Conservation (phyloP, 2,113 vertebrate genomes). For the Morone chrysops region DNA sequence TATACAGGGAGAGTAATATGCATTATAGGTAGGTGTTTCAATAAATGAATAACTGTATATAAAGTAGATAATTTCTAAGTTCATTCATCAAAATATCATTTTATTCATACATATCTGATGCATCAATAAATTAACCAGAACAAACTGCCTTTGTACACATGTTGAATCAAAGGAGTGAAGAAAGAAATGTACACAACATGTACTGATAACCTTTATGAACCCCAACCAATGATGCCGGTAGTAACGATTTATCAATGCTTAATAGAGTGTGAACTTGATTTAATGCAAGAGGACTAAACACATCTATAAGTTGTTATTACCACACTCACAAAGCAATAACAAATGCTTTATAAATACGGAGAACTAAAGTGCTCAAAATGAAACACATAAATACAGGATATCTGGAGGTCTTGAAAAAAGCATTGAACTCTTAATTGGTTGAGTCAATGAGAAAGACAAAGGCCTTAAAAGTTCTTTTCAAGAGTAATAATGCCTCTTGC, state of each 20-base stretch:
- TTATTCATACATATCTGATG: constrained; percentile 60
- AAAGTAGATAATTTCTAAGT: constrained; percentile 75
- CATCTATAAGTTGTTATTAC: background rate
- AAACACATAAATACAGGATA: background rate
- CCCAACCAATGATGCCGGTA: constrained; percentile 47
- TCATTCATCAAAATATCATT: constrained; percentile 78
- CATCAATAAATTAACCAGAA: constrained; percentile 62
- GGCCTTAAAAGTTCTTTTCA: background rate
- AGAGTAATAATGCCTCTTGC: background rate
- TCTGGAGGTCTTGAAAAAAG: background rate
- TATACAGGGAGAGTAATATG: constrained; percentile 80
- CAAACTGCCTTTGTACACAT: constrained; percentile 54
- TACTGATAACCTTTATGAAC: constrained; percentile 39
- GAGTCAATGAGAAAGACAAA: too few species aligned
- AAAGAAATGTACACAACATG: constrained; percentile 49
- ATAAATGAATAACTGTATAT: constrained; percentile 71
- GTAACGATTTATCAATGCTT: constrained; percentile 7
- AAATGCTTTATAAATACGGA: background rate
- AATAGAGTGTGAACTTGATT: background rate
- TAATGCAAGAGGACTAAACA: background rate
- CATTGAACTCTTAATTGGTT: background rate
- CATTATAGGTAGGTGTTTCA: constrained; percentile 65
- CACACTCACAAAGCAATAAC: constrained; percentile 8
- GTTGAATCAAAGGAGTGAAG: constrained; percentile 45
- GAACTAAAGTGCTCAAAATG: background rate